These are phyloP conservation scores for Podabrus alpinus DNA, from an alignment of 2,888 invertebrate species.

Conservation along the genomic window DNA sequence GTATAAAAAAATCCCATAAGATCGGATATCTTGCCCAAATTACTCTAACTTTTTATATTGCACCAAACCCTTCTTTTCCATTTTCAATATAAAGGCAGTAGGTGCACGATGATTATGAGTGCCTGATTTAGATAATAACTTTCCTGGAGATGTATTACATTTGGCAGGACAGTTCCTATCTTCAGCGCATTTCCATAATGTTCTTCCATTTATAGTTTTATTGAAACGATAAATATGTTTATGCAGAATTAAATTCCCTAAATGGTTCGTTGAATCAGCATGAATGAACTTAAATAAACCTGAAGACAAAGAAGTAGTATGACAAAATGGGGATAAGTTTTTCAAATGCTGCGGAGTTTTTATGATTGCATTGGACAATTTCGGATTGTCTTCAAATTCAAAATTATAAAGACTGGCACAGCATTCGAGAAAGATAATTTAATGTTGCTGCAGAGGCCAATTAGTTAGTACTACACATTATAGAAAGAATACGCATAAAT, in stretches of 20 bases:
- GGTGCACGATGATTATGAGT: conserved; percentile 42
- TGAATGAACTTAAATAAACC: conserved; percentile 38
- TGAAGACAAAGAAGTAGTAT: conserved; percentile 28
- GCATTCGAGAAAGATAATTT: no score
- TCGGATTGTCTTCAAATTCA: no score
- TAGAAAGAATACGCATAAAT: no score
- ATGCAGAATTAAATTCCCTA: conserved; percentile 39
- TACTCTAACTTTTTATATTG: conserved; percentile 11
- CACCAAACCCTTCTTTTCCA: conserved; percentile 32
- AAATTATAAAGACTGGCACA: no score
- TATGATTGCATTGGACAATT: background rate
- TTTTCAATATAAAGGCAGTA: conserved; percentile 34
- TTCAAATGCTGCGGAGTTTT: background rate
- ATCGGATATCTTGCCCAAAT: background rate
- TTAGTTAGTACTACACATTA: no score
- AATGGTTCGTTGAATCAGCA: background rate
- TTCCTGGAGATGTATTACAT: conserved; percentile 41
- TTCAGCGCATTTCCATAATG: conserved; percentile 41
- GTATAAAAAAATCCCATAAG: no score
- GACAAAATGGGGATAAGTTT: background rate
- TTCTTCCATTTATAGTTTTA: conserved; percentile 32
- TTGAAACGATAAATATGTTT: conserved; percentile 44
- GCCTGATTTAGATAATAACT: conserved; percentile 40
- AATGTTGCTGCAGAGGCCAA: no score
- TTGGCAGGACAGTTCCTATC: conserved; percentile 40